Base-by-base conservation (phyloP, 1,140 invertebrate genomes). In the Aphidius gifuensis region DNA sequence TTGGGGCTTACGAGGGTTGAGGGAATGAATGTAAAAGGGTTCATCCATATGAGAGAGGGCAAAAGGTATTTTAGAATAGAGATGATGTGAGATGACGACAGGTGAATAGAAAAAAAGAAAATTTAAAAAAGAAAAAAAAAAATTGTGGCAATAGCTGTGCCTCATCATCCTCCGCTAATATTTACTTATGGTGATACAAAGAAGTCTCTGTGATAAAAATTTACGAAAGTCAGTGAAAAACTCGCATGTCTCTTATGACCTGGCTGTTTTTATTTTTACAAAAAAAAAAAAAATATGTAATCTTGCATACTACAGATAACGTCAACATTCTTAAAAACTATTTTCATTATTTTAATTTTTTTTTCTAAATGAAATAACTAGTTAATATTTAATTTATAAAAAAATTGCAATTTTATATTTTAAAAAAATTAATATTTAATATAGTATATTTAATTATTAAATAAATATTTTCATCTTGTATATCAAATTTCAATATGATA, bases 111-210 rank as follows among this genome's bases (percentile, higher is more conserved):
- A 21, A 53, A 23, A 44, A 60, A 44, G 4, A 44, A 32, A 23
- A 23, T 23, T 23, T 23, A 54, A 48, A 60, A 60, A 42, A 50
- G 48, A 54, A 48, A 59, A 38, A 51, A 48, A 57, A 38, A 57
- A 7, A 32, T 32, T n/a, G 7, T 44, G 53, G 40, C 32, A 42
- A 55, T 40, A 40, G 53, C 53, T 55, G 53, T n/a, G 32, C 44
- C 68, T 75, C 73, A 75, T 75, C 72, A 75, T 73, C 67, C 71
- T 74, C 73, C 66, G 68, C 73, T 68, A 75, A 75, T 75, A 75
- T 75, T 75, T 75, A 72, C 73, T 60, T 64, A 59, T 58, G 68
- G 49, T 54, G 48, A 66, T 66, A 73, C 71, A 74, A 74, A 74
- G 66, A 61, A 38, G 62, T 62, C 50, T 65, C 57, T 58, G 46